Base-by-base conservation (phyloP, 1,140 invertebrate species). In the Penaeus vannamei region DNA sequence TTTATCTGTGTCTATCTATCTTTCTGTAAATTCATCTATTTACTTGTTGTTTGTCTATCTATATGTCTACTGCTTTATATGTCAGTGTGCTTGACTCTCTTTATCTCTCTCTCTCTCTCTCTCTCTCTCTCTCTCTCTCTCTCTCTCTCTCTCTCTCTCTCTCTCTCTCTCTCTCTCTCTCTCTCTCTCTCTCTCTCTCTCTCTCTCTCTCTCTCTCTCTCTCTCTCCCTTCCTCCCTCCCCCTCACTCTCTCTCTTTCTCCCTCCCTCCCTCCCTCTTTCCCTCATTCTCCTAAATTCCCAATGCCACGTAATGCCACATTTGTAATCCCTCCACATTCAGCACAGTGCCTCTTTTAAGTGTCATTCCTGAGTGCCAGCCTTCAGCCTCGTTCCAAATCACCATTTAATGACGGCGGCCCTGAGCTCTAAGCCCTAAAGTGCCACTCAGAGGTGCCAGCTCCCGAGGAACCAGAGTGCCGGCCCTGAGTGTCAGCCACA, bases 171-270 rank as follows among this genome's bases (percentile, higher is more conserved):
- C 79, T 81, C 79, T 81, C 53, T 53, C 36, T 81, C 79, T 81
- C 79, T 81, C 36, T 53, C 26, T 22, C 59, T 53, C 53, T 83
- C 81, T 83, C 81, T 32, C 46, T 19, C 59, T 59, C 53, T 83
- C 60, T 61, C 81, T 61, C 81, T 59, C 59, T 60, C 81, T 84
- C 53, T 60, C 46, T 59, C 53, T 84, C 60, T 60, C 46, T 84
- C 46, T 84, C 59, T 84, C 60, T 64, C 81, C 64, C 81, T 62
- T 61, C 64, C 81, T 62, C 81, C 36, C 59, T 84, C 81, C 3
- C 81, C 64, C 81, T 62, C 81, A 32, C 59, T 62, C 81, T 29
- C 80, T 10, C 46, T 26, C 14, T 59, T 53, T 29, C 36, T 82
- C 36, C 23, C 80, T n/a, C 36, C 61, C 80, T 46, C 53, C 26